phyloP scores from a whole-genome alignment of 2,888 invertebrate genomes.

The Thymelicus acteon region DNA sequence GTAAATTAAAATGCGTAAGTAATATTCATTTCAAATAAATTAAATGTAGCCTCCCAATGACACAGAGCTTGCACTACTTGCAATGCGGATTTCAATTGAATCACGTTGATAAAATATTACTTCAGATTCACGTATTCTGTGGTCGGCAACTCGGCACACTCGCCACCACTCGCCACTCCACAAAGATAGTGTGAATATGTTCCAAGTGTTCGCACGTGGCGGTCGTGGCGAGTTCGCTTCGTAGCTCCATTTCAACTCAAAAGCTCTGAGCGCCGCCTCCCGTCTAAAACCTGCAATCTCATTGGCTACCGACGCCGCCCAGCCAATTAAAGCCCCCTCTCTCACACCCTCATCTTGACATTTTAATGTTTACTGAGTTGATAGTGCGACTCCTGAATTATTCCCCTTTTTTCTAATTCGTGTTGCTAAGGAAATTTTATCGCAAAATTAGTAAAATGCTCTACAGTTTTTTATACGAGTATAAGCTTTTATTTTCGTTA shows the following conservation, averaged over 20 bases:
- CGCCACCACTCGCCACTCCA: conserved; percentile 13
- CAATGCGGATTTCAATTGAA: neutral
- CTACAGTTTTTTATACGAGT: too few species aligned
- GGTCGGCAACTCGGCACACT: conserved; percentile 36
- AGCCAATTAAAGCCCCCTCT: conserved; percentile 75
- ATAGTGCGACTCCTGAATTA: conserved; percentile 42
- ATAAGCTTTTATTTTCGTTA: too few species aligned
- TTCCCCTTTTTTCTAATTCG: conserved; percentile 6
- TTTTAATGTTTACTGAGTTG: conserved; percentile 76
- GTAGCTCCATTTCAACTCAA: conserved; percentile 70
- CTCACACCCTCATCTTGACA: conserved; percentile 70
- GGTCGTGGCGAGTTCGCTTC: conserved; percentile 73
- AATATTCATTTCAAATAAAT: too few species aligned
- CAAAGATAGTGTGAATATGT: conserved; percentile 49
- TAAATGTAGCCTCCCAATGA: too few species aligned
- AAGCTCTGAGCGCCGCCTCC: conserved; percentile 71
- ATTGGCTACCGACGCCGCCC: conserved; percentile 75
- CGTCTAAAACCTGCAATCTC: conserved; percentile 52
- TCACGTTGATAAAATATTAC: conserved; percentile 31
- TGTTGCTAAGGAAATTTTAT: too few species aligned
- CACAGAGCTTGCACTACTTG: too few species aligned
- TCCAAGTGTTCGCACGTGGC: conserved; percentile 47
- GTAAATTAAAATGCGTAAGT: too few species aligned
- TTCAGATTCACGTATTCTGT: conserved; percentile 39
- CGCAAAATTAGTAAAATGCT: too few species aligned